Percentiles rank a stretch among this genome's conserved stretches.
Conservation (phyloP, 2,113 vertebrate genomes). For the Apodemus speciosus region DNA sequence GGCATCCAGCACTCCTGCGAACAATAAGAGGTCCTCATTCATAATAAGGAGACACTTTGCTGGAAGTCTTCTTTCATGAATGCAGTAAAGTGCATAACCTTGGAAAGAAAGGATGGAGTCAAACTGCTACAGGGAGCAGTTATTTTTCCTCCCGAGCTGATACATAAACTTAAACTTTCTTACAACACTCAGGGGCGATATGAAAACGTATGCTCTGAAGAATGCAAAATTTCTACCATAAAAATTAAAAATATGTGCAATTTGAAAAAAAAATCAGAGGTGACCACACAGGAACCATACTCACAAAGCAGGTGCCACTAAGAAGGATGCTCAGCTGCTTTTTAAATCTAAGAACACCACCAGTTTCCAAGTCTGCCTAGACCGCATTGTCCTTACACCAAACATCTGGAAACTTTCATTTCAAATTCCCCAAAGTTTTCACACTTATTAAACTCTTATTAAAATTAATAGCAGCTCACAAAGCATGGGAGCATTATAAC, state of each 20-base stretch:
- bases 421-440: conserved; percentile 60
- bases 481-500: conserved; percentile 44
- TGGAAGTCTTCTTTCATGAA: conserved; percentile 74
- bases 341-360: not conserved
- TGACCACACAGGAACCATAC: not conserved
- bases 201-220: conserved; percentile 12
- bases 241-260: not conserved
- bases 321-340: not conserved
- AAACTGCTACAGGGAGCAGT: conserved; percentile 41
- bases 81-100: conserved; percentile 62
- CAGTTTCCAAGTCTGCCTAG: conserved; percentile 28
- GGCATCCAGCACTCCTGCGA: conserved; percentile 66
- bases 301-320: conserved; percentile 5
- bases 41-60: conserved; percentile 70
- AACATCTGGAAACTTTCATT: conserved; percentile 71
- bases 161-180: conserved; percentile 55
- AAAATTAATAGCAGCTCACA: conserved; percentile 76
- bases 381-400: conserved; percentile 6
- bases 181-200: not conserved
- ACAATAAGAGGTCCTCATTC: conserved; percentile 74
- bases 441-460: conserved; percentile 76
- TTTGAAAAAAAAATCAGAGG: not conserved
- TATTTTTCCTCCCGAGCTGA: conserved; percentile 60
- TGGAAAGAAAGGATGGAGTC: conserved; percentile 72
- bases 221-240: not conserved